phyloP scores from a whole-genome alignment of 2,797 vertebrate genomes.

The Buphagus erythrorhynchus region DNA sequence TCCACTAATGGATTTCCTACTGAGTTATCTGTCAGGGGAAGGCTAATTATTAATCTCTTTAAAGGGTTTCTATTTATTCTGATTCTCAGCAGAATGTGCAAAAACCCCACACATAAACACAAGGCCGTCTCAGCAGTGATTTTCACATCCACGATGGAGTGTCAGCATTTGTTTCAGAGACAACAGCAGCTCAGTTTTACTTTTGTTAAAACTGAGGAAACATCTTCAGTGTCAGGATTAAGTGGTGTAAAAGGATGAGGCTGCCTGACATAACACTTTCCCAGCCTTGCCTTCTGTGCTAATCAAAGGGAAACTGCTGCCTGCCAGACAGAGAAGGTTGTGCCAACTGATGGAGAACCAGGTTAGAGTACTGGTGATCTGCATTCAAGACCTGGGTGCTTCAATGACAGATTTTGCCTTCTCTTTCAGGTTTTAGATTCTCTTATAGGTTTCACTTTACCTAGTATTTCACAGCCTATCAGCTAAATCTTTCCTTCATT shows the following conservation, averaged over 20 bases:
- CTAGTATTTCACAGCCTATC: background rate
- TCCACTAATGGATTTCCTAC: conserved; percentile 37
- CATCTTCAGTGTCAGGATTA: background rate
- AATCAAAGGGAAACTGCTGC: background rate
- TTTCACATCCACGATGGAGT: background rate
- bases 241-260: background rate
- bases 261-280: background rate
- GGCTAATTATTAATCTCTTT: conserved; percentile 30
- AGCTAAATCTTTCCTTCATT: background rate
- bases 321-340: background rate
- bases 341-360: background rate
- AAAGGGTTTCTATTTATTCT: conserved; percentile 33
- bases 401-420: background rate
- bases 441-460: background rate
- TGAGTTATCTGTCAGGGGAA: background rate
- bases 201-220: background rate
- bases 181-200: background rate
- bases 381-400: background rate
- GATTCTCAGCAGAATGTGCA: background rate
- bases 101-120: background rate
- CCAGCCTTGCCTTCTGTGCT: background rate
- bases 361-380: background rate
- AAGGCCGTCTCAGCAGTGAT: background rate
- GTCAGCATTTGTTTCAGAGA: background rate
- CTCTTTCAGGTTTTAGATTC: background rate